Evolutionary conservation across 1,140 invertebrate genomes (phyloP).

Genomic region (Diabrotica undecimpunctata): DNA sequence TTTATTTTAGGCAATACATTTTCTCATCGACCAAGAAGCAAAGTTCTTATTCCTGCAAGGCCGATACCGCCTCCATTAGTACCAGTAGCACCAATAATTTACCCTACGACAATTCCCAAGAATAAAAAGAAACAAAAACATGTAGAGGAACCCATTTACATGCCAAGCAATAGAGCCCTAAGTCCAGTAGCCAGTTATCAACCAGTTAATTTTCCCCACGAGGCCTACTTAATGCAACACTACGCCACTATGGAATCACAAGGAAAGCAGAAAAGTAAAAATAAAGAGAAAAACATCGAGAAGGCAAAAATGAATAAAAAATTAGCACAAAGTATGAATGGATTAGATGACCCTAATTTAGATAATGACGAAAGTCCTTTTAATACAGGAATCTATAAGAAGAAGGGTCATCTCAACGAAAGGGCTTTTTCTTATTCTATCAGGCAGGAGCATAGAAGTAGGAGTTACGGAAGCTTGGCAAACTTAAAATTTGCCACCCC

Average conservation of each 20-base stretch:
- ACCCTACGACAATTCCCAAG: constrained; percentile 35
- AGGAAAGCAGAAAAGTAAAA: constrained; percentile 46
- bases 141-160: constrained; percentile 60
- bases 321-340: constrained; percentile 53
- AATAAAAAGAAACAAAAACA: constrained; percentile 39
- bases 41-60: constrained; percentile 46
- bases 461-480: constrained; percentile 84
- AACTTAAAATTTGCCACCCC: constrained; percentile 76
- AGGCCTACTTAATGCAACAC: constrained; percentile 59
- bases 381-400: constrained; percentile 81
- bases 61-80: constrained; percentile 48
- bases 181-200: constrained; percentile 60
- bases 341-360: constrained; percentile 56
- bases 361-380: constrained; percentile 69
- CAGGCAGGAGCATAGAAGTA: constrained; percentile 83
- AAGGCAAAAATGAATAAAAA: constrained; percentile 50
- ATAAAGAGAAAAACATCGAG: constrained; percentile 35
- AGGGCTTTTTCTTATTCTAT: constrained; percentile 92
- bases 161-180: constrained; percentile 56
- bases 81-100: constrained; percentile 41
- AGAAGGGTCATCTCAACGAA: constrained; percentile 90
- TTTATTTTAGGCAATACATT: constrained; percentile 33
- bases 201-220: constrained; percentile 60
- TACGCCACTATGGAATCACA: constrained; percentile 53
- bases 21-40: constrained; percentile 42